phyloP scores from a whole-genome alignment of 2,797 vertebrate species.

The Eurystomus glaucurus region DNA sequence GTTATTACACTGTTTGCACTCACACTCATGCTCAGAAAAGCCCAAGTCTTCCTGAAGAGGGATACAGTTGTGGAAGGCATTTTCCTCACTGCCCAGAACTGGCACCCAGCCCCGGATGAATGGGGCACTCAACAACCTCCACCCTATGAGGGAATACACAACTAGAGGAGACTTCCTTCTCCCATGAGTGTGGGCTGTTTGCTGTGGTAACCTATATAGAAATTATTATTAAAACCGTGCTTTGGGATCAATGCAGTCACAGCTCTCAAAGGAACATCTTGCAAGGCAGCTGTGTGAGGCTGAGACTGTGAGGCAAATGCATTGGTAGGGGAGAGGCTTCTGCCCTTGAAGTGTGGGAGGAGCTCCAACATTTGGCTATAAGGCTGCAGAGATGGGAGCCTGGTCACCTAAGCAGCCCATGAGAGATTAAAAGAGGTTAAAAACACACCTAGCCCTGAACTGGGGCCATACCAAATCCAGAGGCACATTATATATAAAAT shows the following conservation, averaged over 20 bases:
- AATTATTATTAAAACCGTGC: not conserved
- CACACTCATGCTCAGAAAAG: not conserved
- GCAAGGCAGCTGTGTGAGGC: not conserved
- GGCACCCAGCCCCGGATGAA: not conserved
- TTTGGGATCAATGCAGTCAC: not conserved
- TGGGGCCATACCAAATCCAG: accelerated
- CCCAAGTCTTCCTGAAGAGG: not conserved
- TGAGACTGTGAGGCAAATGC: not conserved
- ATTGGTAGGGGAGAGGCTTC: not conserved
- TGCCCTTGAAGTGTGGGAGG: not conserved
- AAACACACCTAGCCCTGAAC: not conserved
- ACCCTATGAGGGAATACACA: not conserved
- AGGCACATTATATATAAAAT: not conserved
- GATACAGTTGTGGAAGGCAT: accelerated
- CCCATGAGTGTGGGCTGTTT: not conserved
- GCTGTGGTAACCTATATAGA: not conserved
- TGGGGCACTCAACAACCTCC: accelerated
- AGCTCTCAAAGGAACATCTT: not conserved
- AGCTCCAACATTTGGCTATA: not conserved
- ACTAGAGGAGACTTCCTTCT: not conserved
- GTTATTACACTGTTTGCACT: accelerated
- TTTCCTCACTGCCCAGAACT: not conserved
- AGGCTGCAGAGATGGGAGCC: not conserved
- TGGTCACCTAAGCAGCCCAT: accelerated
- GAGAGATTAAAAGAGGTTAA: not conserved